Evolutionary conservation across 2,888 invertebrate species (phyloP), one percentile per base, ranked within the genome.

Genomic region (Octodonta nipae): DNA sequence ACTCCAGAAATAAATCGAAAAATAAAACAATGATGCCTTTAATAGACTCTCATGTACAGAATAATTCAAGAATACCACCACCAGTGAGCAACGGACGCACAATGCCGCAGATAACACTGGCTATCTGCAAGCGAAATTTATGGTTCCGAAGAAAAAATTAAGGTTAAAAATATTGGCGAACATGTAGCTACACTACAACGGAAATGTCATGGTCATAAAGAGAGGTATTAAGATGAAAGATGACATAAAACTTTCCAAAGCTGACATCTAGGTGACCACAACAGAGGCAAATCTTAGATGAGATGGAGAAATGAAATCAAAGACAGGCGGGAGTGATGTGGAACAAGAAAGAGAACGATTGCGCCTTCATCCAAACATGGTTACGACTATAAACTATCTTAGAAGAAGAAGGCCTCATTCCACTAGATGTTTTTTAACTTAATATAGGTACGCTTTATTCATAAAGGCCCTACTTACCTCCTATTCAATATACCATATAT

Each of bases 181-280:
- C 20, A 20, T 20, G 20, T n/a, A 7, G 20, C 20, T 7, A 20
- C 6, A 20, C 20, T 20, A 7, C 6, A 20, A 20, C 20, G n/a
- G 20, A 20, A 20, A 20, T 20, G 20, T 7, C 7, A 6, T 20
- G 20, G 20, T 20, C 20, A n/a, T 20, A 20, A 20, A 6, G 20
- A 20, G 20, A 20, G 20, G n/a, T 20, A n/a, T 20, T n/a, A 20
- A 20, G n/a, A 20, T 20, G 20, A 20, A 20, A 20, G 20, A 20
- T 20, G 20, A n/a, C 6, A 20, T n/a, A 20, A 20, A 20, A n/a
- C 20, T 20, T 7, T 20, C 6, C 20, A 20, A 20, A 20, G 20
- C 20, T 20, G 20, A n/a, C n/a, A 20, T n/a, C 20, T n/a, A 20
- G 6, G n/a, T n/a, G 20, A 20, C 20, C 7, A n/a, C 6, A 20